Base-by-base conservation (phyloP, 2,797 vertebrate genomes). In the Gouania willdenowi region DNA sequence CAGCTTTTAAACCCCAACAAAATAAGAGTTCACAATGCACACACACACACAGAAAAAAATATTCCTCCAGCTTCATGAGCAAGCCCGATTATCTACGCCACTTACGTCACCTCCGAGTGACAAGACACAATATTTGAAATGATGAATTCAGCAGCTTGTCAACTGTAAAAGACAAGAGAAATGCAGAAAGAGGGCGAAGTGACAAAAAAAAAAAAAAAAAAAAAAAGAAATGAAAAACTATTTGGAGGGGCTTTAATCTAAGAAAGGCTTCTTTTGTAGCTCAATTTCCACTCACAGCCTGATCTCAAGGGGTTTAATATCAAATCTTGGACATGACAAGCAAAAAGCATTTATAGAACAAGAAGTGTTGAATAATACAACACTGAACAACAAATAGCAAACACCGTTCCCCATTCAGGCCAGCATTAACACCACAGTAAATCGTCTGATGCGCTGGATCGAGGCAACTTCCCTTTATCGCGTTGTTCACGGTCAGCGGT, bases 281-380 rank as follows among this genome's bases (percentile, higher is more conserved):
- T n/a, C n/a, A 63, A 60, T 58, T 2, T 35, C 54, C 45, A 65
- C 40, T 63, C 60, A 58, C 34, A 35, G 54, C 32, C 56, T 8
- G 29, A 51, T 72, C 78, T 69, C 70, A 15, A 25, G 70, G 60
- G 76, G 44, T 75, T 85, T 76, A 59, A 45, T 13, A 68, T 74
- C 59, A 61, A 71, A 75, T 65, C 72, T 58, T 50, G 65, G 70
- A 77, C 55, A 45, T 71, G 82, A 78, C 78, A 77, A 74, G 49
- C 24, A 26, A 45, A 19, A 57, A 18, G 66, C 82, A 85, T 82
- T 77, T 76, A 66, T 80, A 80, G 62, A 11, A 1, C 5, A 9
- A 19, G 42, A 41, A 48, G 28, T 42, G 57, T 71, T 72, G 60
- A 61, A 77, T 69, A 66, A 77, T 66, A 49, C 62, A n/a, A n/a